A percentile compares a stretch with the other conserved stretches of the same genome.
phyloP scores from a whole-genome alignment of 2,113 vertebrate species.

The Myiopsitta monachus region DNA sequence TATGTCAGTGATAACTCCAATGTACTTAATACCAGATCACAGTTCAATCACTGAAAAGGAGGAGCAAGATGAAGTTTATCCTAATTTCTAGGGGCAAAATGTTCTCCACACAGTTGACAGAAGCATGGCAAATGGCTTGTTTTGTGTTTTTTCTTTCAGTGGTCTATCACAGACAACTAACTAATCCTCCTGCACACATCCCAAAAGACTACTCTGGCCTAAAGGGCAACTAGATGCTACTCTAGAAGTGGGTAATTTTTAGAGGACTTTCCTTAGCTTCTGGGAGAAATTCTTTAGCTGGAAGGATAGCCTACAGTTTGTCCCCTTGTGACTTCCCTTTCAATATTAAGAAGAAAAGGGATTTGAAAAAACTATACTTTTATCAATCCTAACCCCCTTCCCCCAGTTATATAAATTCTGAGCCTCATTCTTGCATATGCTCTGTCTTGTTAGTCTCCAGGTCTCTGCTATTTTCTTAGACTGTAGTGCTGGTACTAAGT shows the following conservation, averaged over 20 bases:
- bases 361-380: not conserved
- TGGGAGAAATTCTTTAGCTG: not conserved
- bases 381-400: not conserved
- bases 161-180: not conserved
- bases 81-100: not conserved
- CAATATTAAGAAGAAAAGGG: not conserved
- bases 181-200: not conserved
- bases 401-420: not conserved
- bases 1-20: not conserved
- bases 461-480: not conserved
- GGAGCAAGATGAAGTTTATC: not conserved
- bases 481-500: not conserved
- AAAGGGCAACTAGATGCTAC: not conserved
- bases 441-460: not conserved
- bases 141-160: not conserved
- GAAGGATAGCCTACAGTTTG: not conserved
- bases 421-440: not conserved
- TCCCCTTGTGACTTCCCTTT: not conserved
- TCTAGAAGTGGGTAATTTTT: not conserved
- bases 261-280: not conserved
- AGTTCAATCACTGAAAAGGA: not conserved
- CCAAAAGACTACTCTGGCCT: not conserved
- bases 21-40: not conserved
- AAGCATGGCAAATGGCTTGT: not conserved
- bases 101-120: not conserved